Evolutionary conservation across 2,888 invertebrate species (phyloP), one percentile per base, ranked within the genome.

Genomic region (Psylliodes chrysocephalus): DNA sequence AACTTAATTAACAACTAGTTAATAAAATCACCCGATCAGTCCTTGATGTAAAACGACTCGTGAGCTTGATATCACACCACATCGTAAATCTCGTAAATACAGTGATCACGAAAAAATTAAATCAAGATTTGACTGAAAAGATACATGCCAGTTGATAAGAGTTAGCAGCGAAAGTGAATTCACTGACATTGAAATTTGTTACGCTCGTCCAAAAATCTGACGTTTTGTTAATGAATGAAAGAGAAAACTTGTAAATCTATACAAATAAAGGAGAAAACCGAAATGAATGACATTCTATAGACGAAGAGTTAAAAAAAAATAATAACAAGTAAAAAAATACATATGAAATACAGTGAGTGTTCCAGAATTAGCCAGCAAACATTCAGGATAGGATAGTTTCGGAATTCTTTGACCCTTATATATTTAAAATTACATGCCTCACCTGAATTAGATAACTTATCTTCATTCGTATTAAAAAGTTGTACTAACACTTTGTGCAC

Each of bases 21-120:
- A 35, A 35, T 8, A 8, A 35, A 35, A 12, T 8, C n/a, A n/a
- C n/a, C 8, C 35, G 14, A 12, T 1, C 2, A 17, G 18, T 42
- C 18, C 42, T 42, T 42, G 15, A 4, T 8, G 2, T 42, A 18
- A 2, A 18, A 17, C 12, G 14, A 18, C 2, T 18, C 42, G 42
- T 18, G 18, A 42, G 42, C 18, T 17, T 2, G 18, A 7, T 42
- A 18, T 18, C 8, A 15, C 18, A 42, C 1, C 5, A 17, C 18
- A 10, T 42, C 42, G 18, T 5, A 17, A 42, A 18, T 42, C 10
- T 17, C 17, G 17, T 18, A 7, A 42, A 42, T 38, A 1, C 18
- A 42, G 18, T 10, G 42, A 42, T 42, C 42, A 42, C 42, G 42
- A 42, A 18, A 42, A 42, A 42, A 42, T 18, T 42, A 18, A 42